These are phyloP conservation scores for Melanchra persicariae DNA, from an alignment of 2,888 invertebrate species.

Conservation along the genomic window DNA sequence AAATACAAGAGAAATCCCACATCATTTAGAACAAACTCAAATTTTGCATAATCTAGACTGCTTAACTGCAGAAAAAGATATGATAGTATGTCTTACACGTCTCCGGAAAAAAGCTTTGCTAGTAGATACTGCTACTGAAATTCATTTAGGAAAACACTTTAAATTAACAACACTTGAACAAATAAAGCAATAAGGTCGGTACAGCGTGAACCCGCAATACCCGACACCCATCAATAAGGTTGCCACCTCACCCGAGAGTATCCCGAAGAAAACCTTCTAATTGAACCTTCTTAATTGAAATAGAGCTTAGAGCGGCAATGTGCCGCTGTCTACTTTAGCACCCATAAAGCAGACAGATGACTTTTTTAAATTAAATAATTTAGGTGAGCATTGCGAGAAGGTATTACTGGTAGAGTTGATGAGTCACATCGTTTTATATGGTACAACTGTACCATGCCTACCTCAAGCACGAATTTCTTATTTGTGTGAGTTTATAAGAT, in stretches of 20 bases:
- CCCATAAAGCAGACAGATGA: constrained; percentile 25
- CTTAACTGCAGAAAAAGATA: too few relatives aligned
- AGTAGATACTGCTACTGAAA: background rate
- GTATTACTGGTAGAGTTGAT: constrained; percentile 13
- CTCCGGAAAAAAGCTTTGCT: too few relatives aligned
- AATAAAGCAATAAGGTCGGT: constrained; percentile 27
- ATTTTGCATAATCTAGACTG: too few relatives aligned
- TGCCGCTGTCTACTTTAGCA: constrained; percentile 22
- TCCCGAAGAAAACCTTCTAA: constrained; percentile 51
- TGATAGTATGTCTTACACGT: too few relatives aligned
- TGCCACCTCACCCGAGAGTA: constrained; percentile 27
- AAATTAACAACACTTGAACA: constrained; percentile 26
- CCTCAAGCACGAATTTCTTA: background rate
- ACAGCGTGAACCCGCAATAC: constrained; percentile 18
- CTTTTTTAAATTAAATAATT: constrained; percentile 36
- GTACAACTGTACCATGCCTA: too few relatives aligned
- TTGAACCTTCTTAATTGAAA: constrained; percentile 53
- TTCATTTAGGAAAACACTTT: constrained; percentile 10
- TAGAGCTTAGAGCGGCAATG: constrained; percentile 31
- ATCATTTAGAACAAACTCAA: too few relatives aligned
- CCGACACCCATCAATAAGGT: constrained; percentile 47
- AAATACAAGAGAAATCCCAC: too few relatives aligned
- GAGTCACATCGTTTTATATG: background rate
- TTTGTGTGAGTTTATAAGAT: too few relatives aligned
- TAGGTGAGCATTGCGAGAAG: constrained; percentile 3